Conservation (phyloP, 1,140 invertebrate species). For the Pinna nobilis region DNA sequence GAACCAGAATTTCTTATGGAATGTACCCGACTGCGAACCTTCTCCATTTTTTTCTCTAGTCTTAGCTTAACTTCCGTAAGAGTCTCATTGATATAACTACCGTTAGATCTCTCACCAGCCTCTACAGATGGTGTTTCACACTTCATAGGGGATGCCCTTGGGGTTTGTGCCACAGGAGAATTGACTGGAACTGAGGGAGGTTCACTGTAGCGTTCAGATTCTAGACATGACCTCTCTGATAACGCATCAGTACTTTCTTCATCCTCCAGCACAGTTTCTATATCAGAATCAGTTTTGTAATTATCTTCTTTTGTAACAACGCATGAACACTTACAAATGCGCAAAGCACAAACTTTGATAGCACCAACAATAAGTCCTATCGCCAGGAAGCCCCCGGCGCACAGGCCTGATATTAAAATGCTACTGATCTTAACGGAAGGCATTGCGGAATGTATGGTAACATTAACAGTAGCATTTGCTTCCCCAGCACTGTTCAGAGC, state of each 20-base stretch:
- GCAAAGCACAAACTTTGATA: constrained; percentile 43
- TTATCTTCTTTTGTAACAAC: not conserved
- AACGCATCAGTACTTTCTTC: constrained; percentile 14
- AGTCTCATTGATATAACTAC: constrained; percentile 59
- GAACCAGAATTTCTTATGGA: constrained; percentile 63
- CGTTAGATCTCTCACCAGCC: constrained; percentile 28
- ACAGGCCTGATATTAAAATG: constrained; percentile 48
- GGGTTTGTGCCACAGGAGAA: constrained; percentile 36
- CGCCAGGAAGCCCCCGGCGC: constrained; percentile 41
- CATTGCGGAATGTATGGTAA: constrained; percentile 38
- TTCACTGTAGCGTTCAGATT: constrained; percentile 28
- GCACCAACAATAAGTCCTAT: constrained; percentile 56
- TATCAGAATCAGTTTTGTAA: constrained; percentile 3
- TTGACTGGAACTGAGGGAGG: constrained; percentile 43
- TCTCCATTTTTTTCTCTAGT: constrained; percentile 63
- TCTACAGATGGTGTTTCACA: constrained; percentile 50
- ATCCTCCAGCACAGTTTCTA: constrained; percentile 11
- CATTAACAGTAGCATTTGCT: constrained; percentile 35
- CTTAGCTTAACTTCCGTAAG: constrained; percentile 64
- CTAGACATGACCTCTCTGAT: constrained; percentile 23
- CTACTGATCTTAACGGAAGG: constrained; percentile 36
- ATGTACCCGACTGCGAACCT: constrained; percentile 59
- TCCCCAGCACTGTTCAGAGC: constrained; percentile 56
- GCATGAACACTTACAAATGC: constrained; percentile 42
- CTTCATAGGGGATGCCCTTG: constrained; percentile 47